A percentile compares a stretch with the other conserved stretches of the same genome.
Conservation (phyloP, 2,113 vertebrate species). For the Eubucco bourcierii region DNA sequence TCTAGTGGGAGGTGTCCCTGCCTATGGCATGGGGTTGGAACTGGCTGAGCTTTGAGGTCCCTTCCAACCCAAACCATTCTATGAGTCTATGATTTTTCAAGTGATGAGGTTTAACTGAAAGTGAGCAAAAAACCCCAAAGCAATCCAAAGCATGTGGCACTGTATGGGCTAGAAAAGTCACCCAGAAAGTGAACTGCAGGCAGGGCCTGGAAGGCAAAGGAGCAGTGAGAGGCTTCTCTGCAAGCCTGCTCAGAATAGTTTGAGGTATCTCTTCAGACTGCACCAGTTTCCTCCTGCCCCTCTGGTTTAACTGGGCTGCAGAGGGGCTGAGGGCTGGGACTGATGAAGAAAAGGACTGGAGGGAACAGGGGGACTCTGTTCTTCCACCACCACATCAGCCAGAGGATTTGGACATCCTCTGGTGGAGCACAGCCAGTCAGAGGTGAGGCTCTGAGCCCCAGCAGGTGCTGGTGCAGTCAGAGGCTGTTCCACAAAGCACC, state of each 20-base stretch:
- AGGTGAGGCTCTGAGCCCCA: background rate
- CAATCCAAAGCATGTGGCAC: background rate
- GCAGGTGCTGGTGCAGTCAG: rapidly evolving
- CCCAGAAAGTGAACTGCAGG: background rate
- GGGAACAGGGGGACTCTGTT: background rate
- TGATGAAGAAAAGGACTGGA: background rate
- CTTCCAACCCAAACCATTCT: no score
- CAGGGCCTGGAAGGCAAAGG: background rate
- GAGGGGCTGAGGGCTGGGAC: background rate
- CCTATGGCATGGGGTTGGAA: no score
- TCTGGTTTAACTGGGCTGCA: background rate
- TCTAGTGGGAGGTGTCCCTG: no score
- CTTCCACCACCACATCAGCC: background rate
- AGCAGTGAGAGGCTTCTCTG: background rate
- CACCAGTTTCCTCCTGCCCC: background rate
- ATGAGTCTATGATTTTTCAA: background rate
- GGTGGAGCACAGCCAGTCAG: background rate
- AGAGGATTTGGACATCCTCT: background rate
- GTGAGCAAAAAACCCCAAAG: background rate
- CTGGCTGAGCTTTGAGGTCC: no score
- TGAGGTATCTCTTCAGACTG: background rate
- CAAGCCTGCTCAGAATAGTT: background rate
- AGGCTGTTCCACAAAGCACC: background rate
- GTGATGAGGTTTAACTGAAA: constrained; percentile 44
- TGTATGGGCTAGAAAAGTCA: background rate